Conservation (phyloP, 2,113 vertebrate genomes). For the Canis aureus region DNA sequence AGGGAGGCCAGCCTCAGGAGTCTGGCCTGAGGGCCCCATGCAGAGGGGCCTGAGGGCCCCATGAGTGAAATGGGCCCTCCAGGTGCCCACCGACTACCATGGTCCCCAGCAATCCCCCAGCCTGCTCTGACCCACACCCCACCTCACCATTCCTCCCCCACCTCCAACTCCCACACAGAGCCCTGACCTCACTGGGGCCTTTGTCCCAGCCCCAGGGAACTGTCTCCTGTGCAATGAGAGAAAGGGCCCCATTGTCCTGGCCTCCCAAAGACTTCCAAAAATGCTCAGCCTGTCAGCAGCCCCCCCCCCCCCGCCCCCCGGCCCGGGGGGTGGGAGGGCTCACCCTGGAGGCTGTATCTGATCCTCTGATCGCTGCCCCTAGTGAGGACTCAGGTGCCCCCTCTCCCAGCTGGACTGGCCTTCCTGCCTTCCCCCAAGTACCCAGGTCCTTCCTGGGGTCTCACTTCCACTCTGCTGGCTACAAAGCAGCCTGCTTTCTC, state of each 20-base stretch:
- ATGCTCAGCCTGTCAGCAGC: slow-evolving; percentile 23
- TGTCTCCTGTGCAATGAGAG: slow-evolving; percentile 11
- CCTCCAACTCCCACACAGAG: background rate
- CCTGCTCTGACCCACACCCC: background rate
- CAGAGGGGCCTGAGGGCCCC: background rate
- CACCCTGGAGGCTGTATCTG: background rate
- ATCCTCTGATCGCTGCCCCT: background rate
- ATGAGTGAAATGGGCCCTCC: background rate
- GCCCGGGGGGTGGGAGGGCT: background rate
- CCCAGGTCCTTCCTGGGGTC: background rate
- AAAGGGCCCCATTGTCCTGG: slow-evolving; percentile 72
- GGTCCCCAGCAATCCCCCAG: background rate
- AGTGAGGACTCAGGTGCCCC: background rate
- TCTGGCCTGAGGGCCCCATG: no score
- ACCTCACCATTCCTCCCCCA: background rate
- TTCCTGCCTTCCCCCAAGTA: background rate
- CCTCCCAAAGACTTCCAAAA: slow-evolving; percentile 68
- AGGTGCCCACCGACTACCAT: background rate
- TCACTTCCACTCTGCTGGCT: background rate
- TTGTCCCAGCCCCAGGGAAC: slow-evolving; percentile 56
- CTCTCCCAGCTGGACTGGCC: no score
- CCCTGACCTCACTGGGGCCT: slow-evolving; percentile 65
- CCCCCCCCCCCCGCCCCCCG: fast-evolving
- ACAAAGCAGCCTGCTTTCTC: background rate
- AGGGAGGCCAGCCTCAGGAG: background rate